A percentile compares a stretch with the other conserved stretches of the same genome.
Conservation (phyloP, 2,797 vertebrate species). For the Nyctalus aviator region DNA sequence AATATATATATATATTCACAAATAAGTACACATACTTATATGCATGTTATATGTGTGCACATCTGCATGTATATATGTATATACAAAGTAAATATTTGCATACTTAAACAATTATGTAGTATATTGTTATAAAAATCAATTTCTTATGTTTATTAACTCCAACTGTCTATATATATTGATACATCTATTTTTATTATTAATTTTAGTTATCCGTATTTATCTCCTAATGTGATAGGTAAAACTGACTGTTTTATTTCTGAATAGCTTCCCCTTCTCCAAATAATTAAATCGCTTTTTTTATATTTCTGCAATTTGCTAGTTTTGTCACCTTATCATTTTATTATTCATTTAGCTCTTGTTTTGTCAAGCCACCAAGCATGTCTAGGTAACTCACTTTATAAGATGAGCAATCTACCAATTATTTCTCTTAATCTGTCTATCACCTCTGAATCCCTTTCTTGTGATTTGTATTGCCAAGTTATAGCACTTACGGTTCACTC, state of each 20-base stretch:
- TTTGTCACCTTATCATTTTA: neutral
- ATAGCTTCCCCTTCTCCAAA: neutral
- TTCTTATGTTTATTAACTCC: neutral
- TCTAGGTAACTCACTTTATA: neutral
- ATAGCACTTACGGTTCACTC: neutral
- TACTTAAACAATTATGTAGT: neutral
- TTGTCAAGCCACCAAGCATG: neutral
- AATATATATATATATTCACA: fast-evolving
- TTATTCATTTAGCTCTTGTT: neutral
- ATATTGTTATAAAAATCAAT: neutral
- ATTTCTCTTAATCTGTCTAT: neutral
- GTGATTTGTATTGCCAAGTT: slow-evolving; percentile 1
- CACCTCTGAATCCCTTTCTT: neutral
- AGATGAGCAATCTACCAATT: neutral
- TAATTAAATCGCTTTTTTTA: neutral
- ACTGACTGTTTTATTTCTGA: neutral
- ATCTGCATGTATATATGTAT: neutral
- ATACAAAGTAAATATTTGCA: neutral
- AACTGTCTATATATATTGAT: neutral
- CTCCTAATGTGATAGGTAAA: neutral
- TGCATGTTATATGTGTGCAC: neutral
- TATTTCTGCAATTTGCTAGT: neutral
- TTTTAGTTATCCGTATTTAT: neutral
- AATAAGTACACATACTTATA: neutral
- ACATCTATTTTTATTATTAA: neutral